Evolutionary conservation across 2,797 vertebrate genomes (phyloP), one percentile per base, ranked within the genome.

Genomic region (Rhynchotus rufescens): DNA sequence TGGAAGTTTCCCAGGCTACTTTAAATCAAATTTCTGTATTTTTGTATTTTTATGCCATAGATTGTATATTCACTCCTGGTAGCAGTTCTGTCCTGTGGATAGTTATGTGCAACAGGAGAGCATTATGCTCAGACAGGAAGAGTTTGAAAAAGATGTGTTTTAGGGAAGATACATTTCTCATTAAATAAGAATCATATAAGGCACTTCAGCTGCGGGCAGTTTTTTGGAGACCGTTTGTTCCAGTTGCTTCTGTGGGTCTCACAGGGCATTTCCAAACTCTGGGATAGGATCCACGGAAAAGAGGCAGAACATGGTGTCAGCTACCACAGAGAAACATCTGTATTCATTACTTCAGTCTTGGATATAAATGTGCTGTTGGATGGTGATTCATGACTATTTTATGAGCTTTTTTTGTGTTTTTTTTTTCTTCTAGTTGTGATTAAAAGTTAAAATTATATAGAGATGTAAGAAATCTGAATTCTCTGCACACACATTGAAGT

Each of bases 331-430:
- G 25, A 59, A 71, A 74, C 32, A 51, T 7, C 26, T 54, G 6
- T 32, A 5, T 1, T n/a, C 15, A 16, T 4, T 36, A 25, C 0
- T 0, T 30, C 23, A 17, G 28, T 32, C 44, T 32, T 15, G 20
- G n/a, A 1, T 72, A 11, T 64, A 67, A 42, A 36, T 8, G 10
- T 61, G 26, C 16, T 65, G 38, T 19, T 74, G n/a, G 28, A 23
- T 38, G 16, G 25, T 14, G 12, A 51, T 5, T 28, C 20, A 57
- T 44, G 73, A 38, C 52, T 19, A 19, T 56, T 54, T 28, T 54
- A 6, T 30, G 28, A 15, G 26, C 25, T 52, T 9, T 45, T 45
- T 45, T 6, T 45, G 19, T 45, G 45, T 10, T 34, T 22, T 36
- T 15, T 8, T 49, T 45, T 32, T 57, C 36, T 47, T n/a, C 8